phyloP scores from a whole-genome alignment of 2,113 vertebrate species.

The Aramus guarauna region DNA sequence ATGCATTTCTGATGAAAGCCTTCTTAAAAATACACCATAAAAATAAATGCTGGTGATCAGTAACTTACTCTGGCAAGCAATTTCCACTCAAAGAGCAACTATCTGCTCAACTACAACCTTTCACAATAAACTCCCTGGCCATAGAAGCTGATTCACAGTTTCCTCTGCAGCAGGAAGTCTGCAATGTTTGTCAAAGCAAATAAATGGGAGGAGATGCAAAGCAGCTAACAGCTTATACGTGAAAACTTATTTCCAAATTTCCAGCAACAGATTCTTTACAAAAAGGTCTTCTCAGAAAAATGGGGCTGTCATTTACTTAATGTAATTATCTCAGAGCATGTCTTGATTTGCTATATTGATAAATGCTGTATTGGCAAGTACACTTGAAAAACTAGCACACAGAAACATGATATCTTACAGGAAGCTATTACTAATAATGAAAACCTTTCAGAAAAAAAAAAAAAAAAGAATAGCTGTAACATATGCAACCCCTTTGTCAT shows the following conservation, averaged over 20 bases:
- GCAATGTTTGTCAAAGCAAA: neutral
- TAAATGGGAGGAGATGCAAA: neutral
- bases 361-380: neutral
- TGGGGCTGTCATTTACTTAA: neutral
- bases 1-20: neutral
- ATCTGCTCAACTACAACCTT: neutral
- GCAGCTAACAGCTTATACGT: neutral
- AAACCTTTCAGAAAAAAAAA: neutral
- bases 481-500: neutral
- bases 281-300: neutral
- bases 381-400: neutral
- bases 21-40: neutral
- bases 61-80: neutral
- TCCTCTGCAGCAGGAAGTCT: neutral
- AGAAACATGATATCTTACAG: neutral
- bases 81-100: neutral
- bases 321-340: neutral
- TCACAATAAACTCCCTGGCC: neutral
- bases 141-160: neutral
- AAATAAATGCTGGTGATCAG: neutral
- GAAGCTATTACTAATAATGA: neutral
- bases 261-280: neutral
- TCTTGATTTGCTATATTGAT: neutral
- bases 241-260: neutral
- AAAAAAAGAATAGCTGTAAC: too few relatives aligned